Percentiles rank a stretch among this genome's conserved stretches.
phyloP scores from a whole-genome alignment of 2,888 invertebrate genomes.

The Anthrax anthrax region DNA sequence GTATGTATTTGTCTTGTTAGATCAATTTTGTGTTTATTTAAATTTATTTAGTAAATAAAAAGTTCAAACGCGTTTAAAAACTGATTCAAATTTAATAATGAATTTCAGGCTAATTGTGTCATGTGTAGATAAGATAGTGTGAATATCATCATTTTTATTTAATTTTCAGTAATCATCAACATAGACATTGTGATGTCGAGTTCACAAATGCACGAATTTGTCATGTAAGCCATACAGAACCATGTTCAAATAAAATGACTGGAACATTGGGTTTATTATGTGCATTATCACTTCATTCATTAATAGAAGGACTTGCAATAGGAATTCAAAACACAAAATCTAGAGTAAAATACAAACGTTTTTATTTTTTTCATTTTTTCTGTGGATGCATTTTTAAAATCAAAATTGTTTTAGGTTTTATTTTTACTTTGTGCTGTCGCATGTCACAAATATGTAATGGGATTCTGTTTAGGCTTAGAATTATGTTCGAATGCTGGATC shows the following conservation, averaged over 20 bases:
- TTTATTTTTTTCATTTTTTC: background rate
- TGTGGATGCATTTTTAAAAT: background rate
- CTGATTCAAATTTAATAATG: too few relatives aligned
- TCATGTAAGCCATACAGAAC: constrained; percentile 51
- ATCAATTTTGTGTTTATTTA: too few relatives aligned
- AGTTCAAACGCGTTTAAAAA: too few relatives aligned
- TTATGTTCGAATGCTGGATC: constrained; percentile 40
- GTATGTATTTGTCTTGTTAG: too few relatives aligned
- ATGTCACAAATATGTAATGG: constrained; percentile 68
- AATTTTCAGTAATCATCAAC: background rate
- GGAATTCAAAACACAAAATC: constrained; percentile 53
- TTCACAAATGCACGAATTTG: constrained; percentile 36
- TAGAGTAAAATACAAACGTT: constrained; percentile 39
- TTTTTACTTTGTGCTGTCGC: constrained; percentile 53
- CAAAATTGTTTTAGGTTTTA: constrained; percentile 48
- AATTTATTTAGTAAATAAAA: too few relatives aligned
- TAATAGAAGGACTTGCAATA: constrained; percentile 69
- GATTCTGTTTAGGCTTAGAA: constrained; percentile 67
- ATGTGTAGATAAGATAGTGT: too few relatives aligned
- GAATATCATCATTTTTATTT: background rate
- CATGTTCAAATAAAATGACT: constrained; percentile 46
- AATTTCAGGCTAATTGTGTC: too few relatives aligned
- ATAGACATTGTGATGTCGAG: constrained; percentile 17
- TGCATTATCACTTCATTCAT: constrained; percentile 62
- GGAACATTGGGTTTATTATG: constrained; percentile 51